phyloP scores from a whole-genome alignment of 1,140 invertebrate species.

The Achatina immaculata region DNA sequence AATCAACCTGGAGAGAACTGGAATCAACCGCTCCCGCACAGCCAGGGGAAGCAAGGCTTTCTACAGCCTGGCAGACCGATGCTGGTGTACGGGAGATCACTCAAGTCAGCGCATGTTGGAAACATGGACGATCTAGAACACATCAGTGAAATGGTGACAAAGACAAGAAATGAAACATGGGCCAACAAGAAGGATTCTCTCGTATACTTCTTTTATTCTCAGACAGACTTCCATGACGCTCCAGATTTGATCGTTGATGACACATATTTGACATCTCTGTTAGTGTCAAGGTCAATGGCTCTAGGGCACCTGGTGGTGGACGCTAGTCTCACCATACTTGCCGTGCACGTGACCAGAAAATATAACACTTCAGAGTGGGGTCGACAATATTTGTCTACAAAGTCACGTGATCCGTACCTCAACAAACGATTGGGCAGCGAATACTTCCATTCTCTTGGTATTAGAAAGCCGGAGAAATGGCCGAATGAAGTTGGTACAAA shows the following conservation, averaged over 20 bases:
- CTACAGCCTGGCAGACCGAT: not conserved
- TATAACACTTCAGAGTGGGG: not conserved
- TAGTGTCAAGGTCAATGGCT: not conserved
- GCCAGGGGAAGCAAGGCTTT: no score
- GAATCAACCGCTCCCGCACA: not conserved
- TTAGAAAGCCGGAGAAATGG: not conserved
- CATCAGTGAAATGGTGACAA: not conserved
- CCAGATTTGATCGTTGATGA: slow-evolving; percentile 24
- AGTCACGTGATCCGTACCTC: slow-evolving; percentile 17
- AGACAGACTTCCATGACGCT: not conserved
- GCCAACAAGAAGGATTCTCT: not conserved
- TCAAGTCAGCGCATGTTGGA: not conserved
- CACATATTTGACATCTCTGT: not conserved
- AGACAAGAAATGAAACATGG: not conserved
- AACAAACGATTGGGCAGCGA: slow-evolving; percentile 24
- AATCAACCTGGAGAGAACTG: not conserved
- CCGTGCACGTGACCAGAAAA: not conserved
- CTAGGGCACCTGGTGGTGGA: slow-evolving; percentile 8
- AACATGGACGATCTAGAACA: not conserved
- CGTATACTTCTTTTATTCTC: not conserved
- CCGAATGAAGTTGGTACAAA: not conserved
- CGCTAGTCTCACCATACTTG: not conserved
- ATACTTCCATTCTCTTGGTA: not conserved
- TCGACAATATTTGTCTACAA: not conserved
- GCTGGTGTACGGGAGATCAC: not conserved